Evolutionary conservation across 1,140 invertebrate species (phyloP).

Genomic region (Mylabris phalerata): DNA sequence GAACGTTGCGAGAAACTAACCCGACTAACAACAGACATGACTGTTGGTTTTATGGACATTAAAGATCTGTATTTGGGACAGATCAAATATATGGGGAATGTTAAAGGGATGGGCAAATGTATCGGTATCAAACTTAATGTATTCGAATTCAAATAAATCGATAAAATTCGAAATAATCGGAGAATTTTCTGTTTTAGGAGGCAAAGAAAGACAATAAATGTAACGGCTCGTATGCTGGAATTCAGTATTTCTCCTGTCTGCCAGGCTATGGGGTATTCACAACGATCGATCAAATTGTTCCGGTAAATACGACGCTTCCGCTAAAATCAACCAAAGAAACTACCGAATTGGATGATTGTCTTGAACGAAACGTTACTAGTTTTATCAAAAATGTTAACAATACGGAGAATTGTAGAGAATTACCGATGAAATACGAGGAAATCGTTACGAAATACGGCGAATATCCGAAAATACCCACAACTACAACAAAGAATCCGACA

Average conservation of each 20-base stretch:
- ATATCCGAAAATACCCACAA: conserved; percentile 18
- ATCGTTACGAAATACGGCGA: conserved; percentile 32
- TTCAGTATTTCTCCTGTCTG: conserved; percentile 36
- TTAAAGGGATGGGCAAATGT: conserved; percentile 48
- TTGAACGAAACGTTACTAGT: conserved; percentile 29
- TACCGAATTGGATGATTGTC: conserved; percentile 22
- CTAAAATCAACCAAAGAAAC: neutral
- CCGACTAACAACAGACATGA: conserved; percentile 33
- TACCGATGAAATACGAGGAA: conserved; percentile 25
- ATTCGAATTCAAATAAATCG: conserved; percentile 25
- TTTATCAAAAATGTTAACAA: conserved; percentile 20
- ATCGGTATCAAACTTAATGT: conserved; percentile 53
- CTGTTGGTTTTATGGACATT: conserved; percentile 36
- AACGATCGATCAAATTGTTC: conserved; percentile 35
- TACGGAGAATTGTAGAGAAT: no score
- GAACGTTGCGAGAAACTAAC: conserved; percentile 42
- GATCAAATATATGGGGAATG: conserved; percentile 49
- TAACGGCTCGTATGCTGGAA: conserved; percentile 33
- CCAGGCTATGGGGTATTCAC: conserved; percentile 37
- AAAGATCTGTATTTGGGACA: conserved; percentile 39
- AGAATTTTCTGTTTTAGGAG: conserved; percentile 35
- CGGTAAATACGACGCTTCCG: conserved; percentile 2
- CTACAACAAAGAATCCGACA: conserved; percentile 19
- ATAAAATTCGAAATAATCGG: no score
- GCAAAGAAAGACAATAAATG: conserved; percentile 35